Conservation (phyloP, 2,888 invertebrate genomes). For the Orchesellides sinensis region DNA sequence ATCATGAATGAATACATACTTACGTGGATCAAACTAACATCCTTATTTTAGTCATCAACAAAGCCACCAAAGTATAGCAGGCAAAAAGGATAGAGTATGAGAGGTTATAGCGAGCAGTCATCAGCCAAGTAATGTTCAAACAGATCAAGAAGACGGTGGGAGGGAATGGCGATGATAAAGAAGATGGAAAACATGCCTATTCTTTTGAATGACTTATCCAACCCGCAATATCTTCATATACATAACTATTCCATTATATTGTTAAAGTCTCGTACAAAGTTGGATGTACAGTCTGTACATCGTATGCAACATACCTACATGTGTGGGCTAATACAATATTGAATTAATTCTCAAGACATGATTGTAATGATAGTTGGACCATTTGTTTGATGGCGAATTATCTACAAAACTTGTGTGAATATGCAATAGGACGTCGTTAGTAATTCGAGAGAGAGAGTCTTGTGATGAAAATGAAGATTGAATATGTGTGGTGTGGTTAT, state of each 20-base stretch:
- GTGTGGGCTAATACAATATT: background rate
- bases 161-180: conserved; percentile 56
- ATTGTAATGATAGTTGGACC: conserved; percentile 23
- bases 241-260: conserved; percentile 27
- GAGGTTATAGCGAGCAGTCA: conserved; percentile 21
- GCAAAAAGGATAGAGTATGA: conserved; percentile 1
- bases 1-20: conserved; percentile 37
- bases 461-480: background rate
- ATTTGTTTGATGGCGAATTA: background rate
- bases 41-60: conserved; percentile 40
- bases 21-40: conserved; percentile 19
- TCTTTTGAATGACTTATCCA: conserved; percentile 54
- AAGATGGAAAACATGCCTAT: conserved; percentile 48
- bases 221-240: conserved; percentile 49
- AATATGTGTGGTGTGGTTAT: conserved; percentile 41
- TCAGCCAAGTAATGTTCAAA: conserved; percentile 52
- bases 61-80: background rate
- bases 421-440: background rate
- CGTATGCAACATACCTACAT: too few species aligned
- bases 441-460: background rate
- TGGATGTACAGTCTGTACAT: conserved; percentile 57
- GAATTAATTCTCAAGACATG: conserved; percentile 18
- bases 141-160: conserved; percentile 60
- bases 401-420: background rate
- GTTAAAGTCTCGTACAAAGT: conserved; percentile 51